Evolutionary conservation across 2,888 invertebrate genomes (phyloP).

Genomic region (Dioctria rufipes): DNA sequence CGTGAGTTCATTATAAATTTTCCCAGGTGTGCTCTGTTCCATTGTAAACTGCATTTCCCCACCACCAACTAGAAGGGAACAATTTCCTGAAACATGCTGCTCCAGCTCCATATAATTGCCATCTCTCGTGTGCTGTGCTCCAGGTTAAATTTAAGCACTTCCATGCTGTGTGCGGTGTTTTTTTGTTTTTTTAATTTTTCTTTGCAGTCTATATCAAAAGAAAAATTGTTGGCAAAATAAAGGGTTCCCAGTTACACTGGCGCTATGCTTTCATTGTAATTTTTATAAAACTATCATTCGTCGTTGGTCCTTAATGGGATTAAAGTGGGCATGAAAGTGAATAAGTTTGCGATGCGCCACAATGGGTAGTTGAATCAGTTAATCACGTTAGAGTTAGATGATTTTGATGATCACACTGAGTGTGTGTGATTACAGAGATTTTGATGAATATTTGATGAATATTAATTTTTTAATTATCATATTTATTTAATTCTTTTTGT

Average conservation of each 20-base stretch:
- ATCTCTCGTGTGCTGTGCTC: background rate
- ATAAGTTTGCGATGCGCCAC: background rate
- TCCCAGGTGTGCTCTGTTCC: constrained; percentile 16
- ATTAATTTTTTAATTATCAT: background rate
- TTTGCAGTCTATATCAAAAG: background rate
- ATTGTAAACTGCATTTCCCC: background rate
- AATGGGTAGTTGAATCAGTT: background rate
- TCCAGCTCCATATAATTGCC: background rate
- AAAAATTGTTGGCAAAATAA: background rate
- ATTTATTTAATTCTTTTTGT: background rate
- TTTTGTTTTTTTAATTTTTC: background rate
- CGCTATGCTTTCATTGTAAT: background rate
- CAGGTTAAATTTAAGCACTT: background rate
- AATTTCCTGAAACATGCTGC: background rate
- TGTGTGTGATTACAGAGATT: background rate
- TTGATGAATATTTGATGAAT: background rate
- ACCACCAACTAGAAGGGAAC: background rate
- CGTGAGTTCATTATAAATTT: constrained; percentile 37
- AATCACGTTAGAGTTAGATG: background rate
- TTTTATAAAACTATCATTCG: constrained; percentile 14
- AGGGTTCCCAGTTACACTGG: background rate
- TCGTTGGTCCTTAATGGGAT: background rate
- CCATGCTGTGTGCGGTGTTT: background rate
- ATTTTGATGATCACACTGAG: background rate
- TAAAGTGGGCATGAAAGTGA: constrained; percentile 10